Evolutionary conservation across 1,140 invertebrate genomes (phyloP).

Genomic region (Drosophila ohnishii): DNA sequence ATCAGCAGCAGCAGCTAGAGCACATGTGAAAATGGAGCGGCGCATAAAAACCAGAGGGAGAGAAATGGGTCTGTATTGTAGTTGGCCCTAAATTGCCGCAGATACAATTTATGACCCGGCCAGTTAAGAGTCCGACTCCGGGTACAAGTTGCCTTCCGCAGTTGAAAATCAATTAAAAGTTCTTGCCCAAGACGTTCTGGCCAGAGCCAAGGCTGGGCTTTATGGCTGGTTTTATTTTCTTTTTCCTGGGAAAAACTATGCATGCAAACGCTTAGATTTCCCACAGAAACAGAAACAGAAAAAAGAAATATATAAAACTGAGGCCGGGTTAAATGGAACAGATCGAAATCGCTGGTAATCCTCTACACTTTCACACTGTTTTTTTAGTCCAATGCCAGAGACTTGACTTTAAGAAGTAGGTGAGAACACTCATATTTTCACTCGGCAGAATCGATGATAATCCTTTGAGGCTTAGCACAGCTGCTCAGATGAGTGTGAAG

Average conservation of each 20-base stretch:
- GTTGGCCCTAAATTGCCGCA: conserved; percentile 73
- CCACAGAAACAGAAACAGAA: conserved; percentile 24
- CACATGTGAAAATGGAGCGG: conserved; percentile 66
- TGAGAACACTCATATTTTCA: conserved; percentile 37
- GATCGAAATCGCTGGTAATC: conserved; percentile 36
- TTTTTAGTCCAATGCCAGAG: conserved; percentile 39
- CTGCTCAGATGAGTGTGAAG: conserved; percentile 10
- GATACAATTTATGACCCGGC: conserved; percentile 76
- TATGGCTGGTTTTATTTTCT: conserved; percentile 31
- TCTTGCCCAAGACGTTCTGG: conserved; percentile 67
- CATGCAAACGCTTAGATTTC: conserved; percentile 40
- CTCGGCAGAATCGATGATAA: conserved; percentile 38
- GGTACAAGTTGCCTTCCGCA: conserved; percentile 49
- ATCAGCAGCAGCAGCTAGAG: conserved; percentile 27
- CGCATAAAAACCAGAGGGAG: conserved; percentile 55
- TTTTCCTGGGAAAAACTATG: conserved; percentile 4
- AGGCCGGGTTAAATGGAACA: conserved; percentile 27
- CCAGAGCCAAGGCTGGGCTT: conserved; percentile 43
- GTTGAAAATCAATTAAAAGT: conserved; percentile 79
- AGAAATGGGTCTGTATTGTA: conserved; percentile 22
- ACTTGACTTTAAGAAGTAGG: conserved; percentile 33
- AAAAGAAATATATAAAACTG: conserved; percentile 10
- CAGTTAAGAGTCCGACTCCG: conserved; percentile 64
- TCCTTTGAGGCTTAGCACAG: conserved; percentile 30
- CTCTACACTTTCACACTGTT: conserved; percentile 42